Conservation (phyloP, 2,888 invertebrate species). For the Hirtodrosophila confusa region DNA sequence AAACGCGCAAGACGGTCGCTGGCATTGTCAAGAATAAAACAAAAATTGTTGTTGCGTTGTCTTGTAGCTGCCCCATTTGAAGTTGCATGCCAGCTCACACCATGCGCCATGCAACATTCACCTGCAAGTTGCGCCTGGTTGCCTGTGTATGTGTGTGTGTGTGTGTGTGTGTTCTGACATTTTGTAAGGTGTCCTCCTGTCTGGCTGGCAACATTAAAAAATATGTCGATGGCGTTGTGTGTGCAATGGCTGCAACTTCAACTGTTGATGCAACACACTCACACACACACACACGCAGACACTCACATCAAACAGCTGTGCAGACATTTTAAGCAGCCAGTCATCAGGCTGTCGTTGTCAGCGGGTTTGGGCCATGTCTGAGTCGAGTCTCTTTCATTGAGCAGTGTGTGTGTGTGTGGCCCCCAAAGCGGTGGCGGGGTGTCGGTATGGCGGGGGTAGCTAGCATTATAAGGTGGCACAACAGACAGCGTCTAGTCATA, state of each 20-base stretch:
- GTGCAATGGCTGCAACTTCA: constrained; percentile 58
- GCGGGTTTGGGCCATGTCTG: constrained; percentile 28
- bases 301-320: constrained; percentile 68
- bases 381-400: constrained; percentile 30
- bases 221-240: constrained; percentile 61
- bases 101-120: constrained; percentile 46
- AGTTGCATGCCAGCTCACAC: constrained; percentile 31
- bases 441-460: background rate
- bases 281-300: constrained; percentile 16
- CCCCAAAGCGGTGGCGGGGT: background rate
- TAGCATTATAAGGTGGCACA: constrained; percentile 46
- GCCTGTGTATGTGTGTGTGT: no score
- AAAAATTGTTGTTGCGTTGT: constrained; percentile 16
- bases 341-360: constrained; percentile 68
- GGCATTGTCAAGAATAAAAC: constrained; percentile 33
- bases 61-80: constrained; percentile 49
- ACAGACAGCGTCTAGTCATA: constrained; percentile 60
- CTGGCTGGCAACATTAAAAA: constrained; percentile 64
- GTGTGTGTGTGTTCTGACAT: background rate
- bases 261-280: constrained; percentile 65
- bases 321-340: constrained; percentile 76
- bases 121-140: constrained; percentile 47
- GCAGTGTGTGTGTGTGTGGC: background rate
- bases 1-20: constrained; percentile 35
- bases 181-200: constrained; percentile 25